Percentiles rank a stretch among this genome's conserved stretches.
phyloP scores from a whole-genome alignment of 1,140 invertebrate species.

The Plodia interpunctella region DNA sequence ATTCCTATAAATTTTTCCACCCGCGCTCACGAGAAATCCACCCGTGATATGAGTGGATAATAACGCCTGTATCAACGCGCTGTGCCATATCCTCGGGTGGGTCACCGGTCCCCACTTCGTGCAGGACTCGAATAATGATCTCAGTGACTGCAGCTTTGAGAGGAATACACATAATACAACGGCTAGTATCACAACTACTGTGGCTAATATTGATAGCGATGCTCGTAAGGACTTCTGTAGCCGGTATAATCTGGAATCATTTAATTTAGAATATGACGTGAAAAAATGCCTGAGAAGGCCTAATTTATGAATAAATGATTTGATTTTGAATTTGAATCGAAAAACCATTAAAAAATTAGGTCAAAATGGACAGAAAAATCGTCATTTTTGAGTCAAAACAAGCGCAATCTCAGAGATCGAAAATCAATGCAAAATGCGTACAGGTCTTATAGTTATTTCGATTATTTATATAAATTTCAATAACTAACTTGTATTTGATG shows the following conservation, averaged over 20 bases:
- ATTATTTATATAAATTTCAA: too few relatives aligned
- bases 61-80: conserved; percentile 55
- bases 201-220: conserved; percentile 37
- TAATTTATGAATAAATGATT: too few relatives aligned
- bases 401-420: too few relatives aligned
- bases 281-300: too few relatives aligned
- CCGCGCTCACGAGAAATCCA: conserved; percentile 57
- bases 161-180: conserved; percentile 51
- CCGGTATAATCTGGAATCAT: conserved; percentile 49
- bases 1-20: conserved; percentile 56
- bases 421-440: too few relatives aligned
- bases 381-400: too few relatives aligned
- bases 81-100: conserved; percentile 60
- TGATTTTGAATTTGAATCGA: too few relatives aligned
- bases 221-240: conserved; percentile 55
- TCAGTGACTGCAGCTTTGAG: conserved; percentile 33
- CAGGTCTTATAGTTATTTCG: too few relatives aligned
- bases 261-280: too few relatives aligned
- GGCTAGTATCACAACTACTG: conserved; percentile 41
- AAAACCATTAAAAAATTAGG: too few relatives aligned
- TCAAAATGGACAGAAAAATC: too few relatives aligned
- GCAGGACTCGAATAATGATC: conserved; percentile 41
- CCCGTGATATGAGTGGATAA: conserved; percentile 55
- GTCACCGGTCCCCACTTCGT: conserved; percentile 51
- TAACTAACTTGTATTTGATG: too few relatives aligned